A percentile compares a stretch with the other conserved stretches of the same genome.
Evolutionary conservation across 1,140 invertebrate genomes (phyloP).

Genomic region (Drosophila obscura): DNA sequence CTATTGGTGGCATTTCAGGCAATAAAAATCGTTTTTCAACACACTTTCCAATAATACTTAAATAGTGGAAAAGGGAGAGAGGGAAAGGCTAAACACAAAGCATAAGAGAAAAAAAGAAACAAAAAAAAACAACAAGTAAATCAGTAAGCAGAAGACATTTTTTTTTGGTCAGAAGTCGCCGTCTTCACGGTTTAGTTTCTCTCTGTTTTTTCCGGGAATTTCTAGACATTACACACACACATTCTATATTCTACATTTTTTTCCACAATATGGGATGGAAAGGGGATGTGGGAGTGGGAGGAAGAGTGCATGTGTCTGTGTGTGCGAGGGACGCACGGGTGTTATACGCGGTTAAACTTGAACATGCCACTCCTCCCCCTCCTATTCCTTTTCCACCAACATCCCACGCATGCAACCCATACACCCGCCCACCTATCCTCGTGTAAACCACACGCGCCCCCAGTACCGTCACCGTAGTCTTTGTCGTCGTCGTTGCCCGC

Average conservation of each 20-base stretch:
- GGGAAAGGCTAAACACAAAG: too few species aligned
- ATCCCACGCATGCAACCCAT: neutral
- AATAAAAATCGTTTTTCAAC: conserved; percentile 37
- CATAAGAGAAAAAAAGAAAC: too few species aligned
- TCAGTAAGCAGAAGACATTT: conserved; percentile 53
- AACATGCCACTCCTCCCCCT: conserved; percentile 22
- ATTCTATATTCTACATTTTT: too few species aligned
- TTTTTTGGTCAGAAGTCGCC: conserved; percentile 9
- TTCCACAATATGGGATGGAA: conserved; percentile 35
- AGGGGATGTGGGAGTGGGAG: conserved; percentile 19
- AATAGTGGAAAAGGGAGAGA: conserved; percentile 8
- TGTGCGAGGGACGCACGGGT: conserved; percentile 45
- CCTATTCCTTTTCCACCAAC: neutral
- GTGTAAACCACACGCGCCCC: conserved; percentile 39
- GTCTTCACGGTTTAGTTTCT: conserved; percentile 46
- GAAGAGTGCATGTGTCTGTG: conserved; percentile 18
- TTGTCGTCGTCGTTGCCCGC: conserved; percentile 19
- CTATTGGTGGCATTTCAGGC: neutral
- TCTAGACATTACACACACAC: conserved; percentile 26
- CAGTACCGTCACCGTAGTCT: neutral
- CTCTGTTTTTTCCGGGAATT: conserved; percentile 55
- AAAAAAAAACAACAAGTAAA: neutral
- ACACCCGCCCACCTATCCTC: conserved; percentile 35
- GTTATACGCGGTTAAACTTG: conserved; percentile 77
- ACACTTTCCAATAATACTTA: conserved; percentile 20